Percentiles rank a stretch among this genome's conserved stretches.
These are phyloP conservation scores for Proteles cristata DNA, from an alignment of 2,113 vertebrate genomes.

Conservation along the genomic window DNA sequence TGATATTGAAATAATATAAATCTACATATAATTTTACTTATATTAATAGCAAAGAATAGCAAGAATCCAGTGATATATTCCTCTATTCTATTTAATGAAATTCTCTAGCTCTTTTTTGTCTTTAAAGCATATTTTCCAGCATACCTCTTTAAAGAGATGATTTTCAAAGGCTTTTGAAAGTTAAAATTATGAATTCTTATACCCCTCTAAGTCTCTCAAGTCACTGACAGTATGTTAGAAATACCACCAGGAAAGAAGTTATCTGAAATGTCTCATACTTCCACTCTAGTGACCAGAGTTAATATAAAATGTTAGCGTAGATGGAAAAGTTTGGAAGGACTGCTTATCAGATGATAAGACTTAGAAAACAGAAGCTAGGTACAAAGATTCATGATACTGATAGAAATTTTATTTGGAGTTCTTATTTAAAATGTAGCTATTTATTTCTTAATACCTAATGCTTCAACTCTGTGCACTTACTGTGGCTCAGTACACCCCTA, in stretches of 20 bases:
- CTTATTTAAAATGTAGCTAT: not conserved
- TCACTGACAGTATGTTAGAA: conserved; percentile 10
- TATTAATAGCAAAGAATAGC: not conserved
- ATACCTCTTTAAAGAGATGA: not conserved
- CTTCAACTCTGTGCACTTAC: not conserved
- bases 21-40: no score
- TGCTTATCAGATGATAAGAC: not conserved
- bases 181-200: conserved; percentile 42
- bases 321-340: not conserved
- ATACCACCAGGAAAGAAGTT: not conserved
- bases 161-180: not conserved
- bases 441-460: not conserved
- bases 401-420: not conserved
- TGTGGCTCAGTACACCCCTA: not conserved
- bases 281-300: not conserved
- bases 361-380: not conserved
- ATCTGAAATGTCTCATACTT: conserved; percentile 8
- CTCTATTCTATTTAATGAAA: not conserved
- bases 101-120: not conserved
- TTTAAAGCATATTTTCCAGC: conserved; percentile 43
- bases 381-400: not conserved
- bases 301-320: not conserved
- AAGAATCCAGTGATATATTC: not conserved
- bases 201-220: not conserved
- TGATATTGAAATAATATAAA: conserved; percentile 46